A percentile compares a stretch with the other conserved stretches of the same genome.
These are phyloP conservation scores for Baccha elongata DNA, from an alignment of 2,888 invertebrate genomes.

Conservation along the genomic window DNA sequence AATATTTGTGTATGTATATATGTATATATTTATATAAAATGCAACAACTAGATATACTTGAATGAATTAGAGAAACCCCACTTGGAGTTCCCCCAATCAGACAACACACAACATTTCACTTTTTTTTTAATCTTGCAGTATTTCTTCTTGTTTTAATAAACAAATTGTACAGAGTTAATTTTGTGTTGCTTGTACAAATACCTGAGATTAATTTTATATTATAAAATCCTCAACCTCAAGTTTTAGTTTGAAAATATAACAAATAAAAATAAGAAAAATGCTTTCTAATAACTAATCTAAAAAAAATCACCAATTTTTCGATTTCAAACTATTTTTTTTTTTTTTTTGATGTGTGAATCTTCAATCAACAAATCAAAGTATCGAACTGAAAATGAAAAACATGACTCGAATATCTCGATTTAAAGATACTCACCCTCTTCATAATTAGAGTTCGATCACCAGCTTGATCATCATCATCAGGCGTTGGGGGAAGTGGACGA, in stretches of 20 bases:
- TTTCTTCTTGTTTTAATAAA: constrained; percentile 60
- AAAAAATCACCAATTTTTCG: constrained; percentile 76
- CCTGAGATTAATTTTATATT: constrained; percentile 57
- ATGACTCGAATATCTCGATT: constrained; percentile 24
- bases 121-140: constrained; percentile 40
- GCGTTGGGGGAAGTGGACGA: constrained; percentile 96
- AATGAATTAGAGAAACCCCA: background rate
- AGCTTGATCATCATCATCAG: constrained; percentile 93
- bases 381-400: constrained; percentile 63
- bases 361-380: constrained; percentile 58
- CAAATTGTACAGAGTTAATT: constrained; percentile 73
- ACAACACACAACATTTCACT: constrained; percentile 53
- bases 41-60: constrained; percentile 64
- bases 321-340: constrained; percentile 34
- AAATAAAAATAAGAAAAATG: constrained; percentile 47
- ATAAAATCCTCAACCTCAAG: constrained; percentile 59
- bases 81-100: constrained; percentile 10
- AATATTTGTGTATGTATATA: constrained; percentile 62
- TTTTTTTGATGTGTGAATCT: constrained; percentile 44
- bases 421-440: constrained; percentile 89
- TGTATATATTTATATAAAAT: constrained; percentile 61
- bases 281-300: constrained; percentile 60
- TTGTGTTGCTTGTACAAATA: constrained; percentile 66
- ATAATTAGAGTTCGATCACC: constrained; percentile 95
- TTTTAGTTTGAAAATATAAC: constrained; percentile 54